These are phyloP conservation scores for Periophthalmus magnuspinnatus DNA, from an alignment of 2,797 vertebrate genomes.

Conservation along the genomic window DNA sequence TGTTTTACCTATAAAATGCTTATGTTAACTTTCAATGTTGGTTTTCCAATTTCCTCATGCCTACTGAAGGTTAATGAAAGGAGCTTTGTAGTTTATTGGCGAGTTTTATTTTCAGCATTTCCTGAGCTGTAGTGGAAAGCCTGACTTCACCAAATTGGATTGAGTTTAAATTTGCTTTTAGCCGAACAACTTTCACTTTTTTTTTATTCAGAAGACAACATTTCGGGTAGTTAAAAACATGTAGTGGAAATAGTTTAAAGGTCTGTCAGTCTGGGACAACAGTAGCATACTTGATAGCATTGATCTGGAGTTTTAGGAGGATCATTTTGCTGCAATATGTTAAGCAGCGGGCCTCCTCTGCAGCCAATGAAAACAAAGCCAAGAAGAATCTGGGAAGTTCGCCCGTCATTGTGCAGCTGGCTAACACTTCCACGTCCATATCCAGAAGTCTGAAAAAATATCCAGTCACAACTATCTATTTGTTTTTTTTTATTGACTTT, in stretches of 20 bases:
- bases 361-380: constrained; percentile 61
- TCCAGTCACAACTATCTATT: constrained; percentile 40
- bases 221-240: background rate
- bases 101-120: constrained; percentile 2
- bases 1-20: no score
- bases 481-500: constrained; percentile 34
- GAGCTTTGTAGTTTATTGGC: background rate
- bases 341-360: constrained; percentile 27
- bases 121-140: background rate
- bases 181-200: no score
- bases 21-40: background rate
- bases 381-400: constrained; percentile 53
- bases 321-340: constrained; percentile 31
- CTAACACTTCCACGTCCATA: constrained; percentile 48
- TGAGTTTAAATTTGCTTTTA: background rate
- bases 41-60: background rate
- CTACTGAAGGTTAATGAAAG: background rate
- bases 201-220: background rate
- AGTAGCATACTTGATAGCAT: constrained; percentile 16
- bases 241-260: background rate
- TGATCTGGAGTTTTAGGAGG: constrained; percentile 26
- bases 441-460: constrained; percentile 64
- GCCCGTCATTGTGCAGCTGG: constrained; percentile 59
- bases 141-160: background rate
- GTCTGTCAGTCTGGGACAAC: background rate